A percentile compares a stretch with the other conserved stretches of the same genome.
These are phyloP conservation scores for Ceramica pisi DNA, from an alignment of 2,888 invertebrate genomes.

Conservation along the genomic window DNA sequence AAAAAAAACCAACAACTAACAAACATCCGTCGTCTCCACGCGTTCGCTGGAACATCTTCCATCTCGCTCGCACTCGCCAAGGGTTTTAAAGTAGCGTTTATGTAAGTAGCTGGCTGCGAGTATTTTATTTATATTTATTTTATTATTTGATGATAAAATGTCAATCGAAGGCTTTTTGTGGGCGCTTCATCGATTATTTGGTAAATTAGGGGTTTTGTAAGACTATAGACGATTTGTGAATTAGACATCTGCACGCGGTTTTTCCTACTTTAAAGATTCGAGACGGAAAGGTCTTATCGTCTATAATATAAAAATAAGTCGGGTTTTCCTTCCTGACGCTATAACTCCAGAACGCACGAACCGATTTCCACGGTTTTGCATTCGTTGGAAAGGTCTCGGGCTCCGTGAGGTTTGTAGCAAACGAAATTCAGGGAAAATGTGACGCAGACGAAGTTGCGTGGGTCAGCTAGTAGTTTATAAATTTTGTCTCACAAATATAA, in stretches of 20 bases:
- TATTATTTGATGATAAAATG: slow-evolving; percentile 56
- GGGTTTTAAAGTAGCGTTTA: slow-evolving; percentile 77
- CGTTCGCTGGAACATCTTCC: slow-evolving; percentile 65
- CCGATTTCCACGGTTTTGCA: no score
- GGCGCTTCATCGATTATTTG: slow-evolving; percentile 29
- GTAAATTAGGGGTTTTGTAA: background rate
- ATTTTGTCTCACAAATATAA: no score
- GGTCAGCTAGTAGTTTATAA: no score
- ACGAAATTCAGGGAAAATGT: no score
- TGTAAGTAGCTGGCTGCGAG: slow-evolving; percentile 73
- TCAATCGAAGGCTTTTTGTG: slow-evolving; percentile 40
- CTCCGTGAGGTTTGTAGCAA: no score
- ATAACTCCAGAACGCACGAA: no score
- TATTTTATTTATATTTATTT: slow-evolving; percentile 52
- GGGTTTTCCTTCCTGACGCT: no score
- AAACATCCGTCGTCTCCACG: slow-evolving; percentile 71
- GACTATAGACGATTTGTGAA: background rate
- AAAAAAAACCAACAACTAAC: background rate
- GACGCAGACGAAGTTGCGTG: no score
- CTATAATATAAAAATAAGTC: no score
- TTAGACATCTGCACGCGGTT: background rate
- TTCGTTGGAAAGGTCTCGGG: no score
- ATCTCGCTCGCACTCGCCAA: slow-evolving; percentile 79
- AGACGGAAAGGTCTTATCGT: no score
- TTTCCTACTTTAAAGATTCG: no score